Percentiles rank a stretch among this genome's conserved stretches.
Conservation (phyloP, 2,888 invertebrate species). For the Lithophane leautieri region DNA sequence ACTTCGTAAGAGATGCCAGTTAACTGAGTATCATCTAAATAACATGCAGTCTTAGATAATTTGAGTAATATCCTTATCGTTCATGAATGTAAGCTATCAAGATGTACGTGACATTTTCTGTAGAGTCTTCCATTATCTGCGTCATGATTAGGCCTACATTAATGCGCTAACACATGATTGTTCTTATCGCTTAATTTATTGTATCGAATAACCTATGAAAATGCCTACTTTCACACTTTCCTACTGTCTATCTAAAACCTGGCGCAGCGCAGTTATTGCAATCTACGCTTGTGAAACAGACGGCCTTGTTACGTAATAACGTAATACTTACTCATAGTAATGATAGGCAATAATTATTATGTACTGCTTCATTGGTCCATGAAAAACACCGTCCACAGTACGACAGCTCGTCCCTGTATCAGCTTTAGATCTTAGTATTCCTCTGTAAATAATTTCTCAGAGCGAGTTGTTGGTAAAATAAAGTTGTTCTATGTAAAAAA, state of each 20-base stretch:
- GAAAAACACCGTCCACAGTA: too few relatives aligned
- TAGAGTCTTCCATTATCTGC: slow-evolving; percentile 30
- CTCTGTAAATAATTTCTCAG: too few relatives aligned
- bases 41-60: slow-evolving; percentile 11
- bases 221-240: slow-evolving; percentile 46
- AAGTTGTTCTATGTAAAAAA: background rate
- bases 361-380: slow-evolving; percentile 29
- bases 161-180: slow-evolving; percentile 43
- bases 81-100: slow-evolving; percentile 24
- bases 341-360: slow-evolving; percentile 59
- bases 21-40: background rate
- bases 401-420: background rate
- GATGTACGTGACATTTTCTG: slow-evolving; percentile 46
- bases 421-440: too few relatives aligned
- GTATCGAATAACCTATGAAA: slow-evolving; percentile 25
- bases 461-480: background rate
- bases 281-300: slow-evolving; percentile 47
- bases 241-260: slow-evolving; percentile 44
- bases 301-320: slow-evolving; percentile 60
- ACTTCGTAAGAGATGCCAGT: slow-evolving; percentile 1
- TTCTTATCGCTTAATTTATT: slow-evolving; percentile 48
- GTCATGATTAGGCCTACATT: slow-evolving; percentile 49
- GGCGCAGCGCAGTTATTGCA: slow-evolving; percentile 43
- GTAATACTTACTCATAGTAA: slow-evolving; percentile 56
- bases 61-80: slow-evolving; percentile 26